Evolutionary conservation across 1,140 invertebrate genomes (phyloP).

Genomic region (Sitobion miscanthi): DNA sequence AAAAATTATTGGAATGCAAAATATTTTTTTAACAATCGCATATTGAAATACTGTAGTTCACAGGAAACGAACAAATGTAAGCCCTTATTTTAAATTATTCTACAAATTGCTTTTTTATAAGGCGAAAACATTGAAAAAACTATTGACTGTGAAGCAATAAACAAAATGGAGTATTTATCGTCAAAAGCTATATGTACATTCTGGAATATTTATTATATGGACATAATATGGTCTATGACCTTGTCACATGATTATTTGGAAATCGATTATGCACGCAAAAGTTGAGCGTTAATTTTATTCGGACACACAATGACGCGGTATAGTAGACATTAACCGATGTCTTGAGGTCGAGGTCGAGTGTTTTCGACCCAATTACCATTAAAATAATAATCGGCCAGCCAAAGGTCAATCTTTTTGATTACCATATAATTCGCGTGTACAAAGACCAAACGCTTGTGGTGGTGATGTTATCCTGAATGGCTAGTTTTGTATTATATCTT

Average conservation of each 20-base stretch:
- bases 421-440: conserved; percentile 47
- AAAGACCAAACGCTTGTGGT: background rate
- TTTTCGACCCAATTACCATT: conserved; percentile 40
- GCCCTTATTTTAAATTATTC: background rate
- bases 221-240: conserved; percentile 32
- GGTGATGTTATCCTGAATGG: conserved; percentile 38
- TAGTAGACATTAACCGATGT: background rate
- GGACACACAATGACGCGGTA: background rate
- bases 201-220: background rate
- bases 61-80: background rate
- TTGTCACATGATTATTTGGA: conserved; percentile 14
- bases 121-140: background rate
- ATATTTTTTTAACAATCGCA: background rate
- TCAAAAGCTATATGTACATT: background rate
- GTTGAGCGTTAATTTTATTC: conserved; percentile 34
- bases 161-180: background rate
- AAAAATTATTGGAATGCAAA: background rate
- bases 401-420: conserved; percentile 44
- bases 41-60: background rate
- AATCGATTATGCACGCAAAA: conserved; percentile 48
- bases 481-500: conserved; percentile 39
- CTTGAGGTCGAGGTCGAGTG: conserved; percentile 45
- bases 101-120: background rate
- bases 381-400: conserved; percentile 12
- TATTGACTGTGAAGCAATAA: background rate